A percentile compares a stretch with the other conserved stretches of the same genome.
phyloP scores from a whole-genome alignment of 1,140 invertebrate genomes.

The Araneus ventricosus region DNA sequence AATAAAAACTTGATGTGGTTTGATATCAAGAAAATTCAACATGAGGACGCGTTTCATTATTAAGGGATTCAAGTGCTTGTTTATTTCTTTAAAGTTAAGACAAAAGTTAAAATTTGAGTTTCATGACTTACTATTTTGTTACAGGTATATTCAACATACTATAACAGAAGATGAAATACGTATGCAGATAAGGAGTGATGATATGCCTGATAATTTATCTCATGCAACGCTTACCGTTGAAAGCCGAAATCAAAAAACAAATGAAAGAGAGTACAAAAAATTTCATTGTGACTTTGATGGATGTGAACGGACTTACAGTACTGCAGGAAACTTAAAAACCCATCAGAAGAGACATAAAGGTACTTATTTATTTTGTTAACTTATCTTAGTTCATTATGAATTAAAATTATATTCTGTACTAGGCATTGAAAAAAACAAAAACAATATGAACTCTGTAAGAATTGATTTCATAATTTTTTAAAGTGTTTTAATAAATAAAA shows the following conservation, averaged over 20 bases:
- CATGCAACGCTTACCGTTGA: constrained; percentile 86
- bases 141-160: constrained; percentile 85
- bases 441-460: no score
- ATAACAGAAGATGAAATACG: constrained; percentile 86
- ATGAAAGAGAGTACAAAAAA: constrained; percentile 85
- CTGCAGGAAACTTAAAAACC: constrained; percentile 95
- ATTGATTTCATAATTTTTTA: no score
- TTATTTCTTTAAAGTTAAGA: no score
- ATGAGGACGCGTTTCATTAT: no score
- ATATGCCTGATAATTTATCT: constrained; percentile 85
- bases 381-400: no score
- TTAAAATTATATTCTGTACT: no score
- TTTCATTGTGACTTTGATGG: constrained; percentile 94
- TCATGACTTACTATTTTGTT: not conserved
- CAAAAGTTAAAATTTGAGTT: no score
- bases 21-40: no score
- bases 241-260: constrained; percentile 84
- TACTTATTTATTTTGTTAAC: constrained; percentile 78
- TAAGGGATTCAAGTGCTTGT: no score
- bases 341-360: constrained; percentile 98
- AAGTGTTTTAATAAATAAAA: no score
- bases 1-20: no score
- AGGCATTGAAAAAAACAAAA: no score
- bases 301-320: constrained; percentile 94
- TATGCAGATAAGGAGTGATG: constrained; percentile 85